Evolutionary conservation across 2,888 invertebrate species (phyloP).

Genomic region (Eretmocerus hayati): DNA sequence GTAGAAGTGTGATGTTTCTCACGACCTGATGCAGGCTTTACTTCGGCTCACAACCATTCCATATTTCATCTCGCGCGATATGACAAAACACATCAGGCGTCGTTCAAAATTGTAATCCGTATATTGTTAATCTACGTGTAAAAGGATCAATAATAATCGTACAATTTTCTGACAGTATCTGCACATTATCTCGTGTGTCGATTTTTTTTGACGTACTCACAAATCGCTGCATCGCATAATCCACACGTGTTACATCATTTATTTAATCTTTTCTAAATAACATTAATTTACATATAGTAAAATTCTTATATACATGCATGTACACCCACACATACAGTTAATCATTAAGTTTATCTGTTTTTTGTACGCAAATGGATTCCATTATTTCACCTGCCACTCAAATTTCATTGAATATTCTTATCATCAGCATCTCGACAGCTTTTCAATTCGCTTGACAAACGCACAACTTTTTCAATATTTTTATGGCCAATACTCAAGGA

Average conservation of each 20-base stretch:
- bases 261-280: not conserved
- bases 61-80: not conserved
- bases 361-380: conserved; percentile 19
- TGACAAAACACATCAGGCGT: too few relatives aligned
- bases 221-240: conserved; percentile 13
- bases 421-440: conserved; percentile 3
- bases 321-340: conserved; percentile 24
- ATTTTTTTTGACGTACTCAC: not conserved
- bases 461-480: not conserved
- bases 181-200: too few relatives aligned
- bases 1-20: not conserved
- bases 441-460: conserved; percentile 19
- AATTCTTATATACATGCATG: conserved; percentile 21
- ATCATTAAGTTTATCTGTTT: conserved; percentile 16
- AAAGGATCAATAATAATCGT: too few relatives aligned
- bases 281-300: conserved; percentile 5
- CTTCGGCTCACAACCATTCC: not conserved
- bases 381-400: too few relatives aligned
- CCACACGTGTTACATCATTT: not conserved
- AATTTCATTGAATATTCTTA: too few relatives aligned
- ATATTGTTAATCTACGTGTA: too few relatives aligned
- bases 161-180: too few relatives aligned
- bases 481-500: conserved; percentile 1
- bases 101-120: too few relatives aligned
- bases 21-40: not conserved